Evolutionary conservation across 2,888 invertebrate genomes (phyloP).

Genomic region (Heliconius erato): DNA sequence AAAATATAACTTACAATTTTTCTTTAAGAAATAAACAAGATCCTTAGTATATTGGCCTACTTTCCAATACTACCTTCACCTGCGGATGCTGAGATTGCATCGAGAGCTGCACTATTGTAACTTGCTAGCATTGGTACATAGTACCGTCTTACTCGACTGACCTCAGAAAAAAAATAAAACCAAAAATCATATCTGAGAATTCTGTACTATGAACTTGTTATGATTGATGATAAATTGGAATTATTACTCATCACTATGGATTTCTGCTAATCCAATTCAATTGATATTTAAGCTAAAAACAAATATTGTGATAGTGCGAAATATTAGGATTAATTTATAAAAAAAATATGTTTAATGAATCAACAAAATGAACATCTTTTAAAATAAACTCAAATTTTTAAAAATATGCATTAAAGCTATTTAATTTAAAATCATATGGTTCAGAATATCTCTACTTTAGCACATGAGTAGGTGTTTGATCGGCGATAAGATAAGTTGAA

Average conservation of each 20-base stretch:
- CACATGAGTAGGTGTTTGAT: background rate
- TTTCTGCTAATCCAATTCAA: background rate
- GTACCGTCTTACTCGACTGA: constrained; percentile 31
- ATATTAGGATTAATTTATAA: too few relatives aligned
- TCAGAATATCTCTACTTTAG: too few relatives aligned
- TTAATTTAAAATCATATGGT: background rate
- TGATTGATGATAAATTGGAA: background rate
- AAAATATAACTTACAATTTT: too few relatives aligned
- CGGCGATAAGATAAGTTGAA: constrained; percentile 22
- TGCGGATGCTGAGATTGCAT: constrained; percentile 61
- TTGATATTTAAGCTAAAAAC: too few relatives aligned
- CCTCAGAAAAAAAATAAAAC: background rate
- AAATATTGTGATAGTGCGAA: too few relatives aligned
- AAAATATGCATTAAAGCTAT: background rate
- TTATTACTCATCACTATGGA: background rate
- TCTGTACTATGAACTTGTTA: background rate
- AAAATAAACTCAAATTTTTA: too few relatives aligned
- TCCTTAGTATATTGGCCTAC: constrained; percentile 55
- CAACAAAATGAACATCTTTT: too few relatives aligned
- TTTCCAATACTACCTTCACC: constrained; percentile 55
- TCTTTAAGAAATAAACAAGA: constrained; percentile 27
- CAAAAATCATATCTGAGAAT: background rate
- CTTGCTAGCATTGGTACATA: constrained; percentile 36
- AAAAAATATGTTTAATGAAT: too few relatives aligned
- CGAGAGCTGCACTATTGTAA: constrained; percentile 54